Evolutionary conservation across 2,113 vertebrate genomes (phyloP), one percentile per base, ranked within the genome.

Genomic region (Chunga burmeisteri): DNA sequence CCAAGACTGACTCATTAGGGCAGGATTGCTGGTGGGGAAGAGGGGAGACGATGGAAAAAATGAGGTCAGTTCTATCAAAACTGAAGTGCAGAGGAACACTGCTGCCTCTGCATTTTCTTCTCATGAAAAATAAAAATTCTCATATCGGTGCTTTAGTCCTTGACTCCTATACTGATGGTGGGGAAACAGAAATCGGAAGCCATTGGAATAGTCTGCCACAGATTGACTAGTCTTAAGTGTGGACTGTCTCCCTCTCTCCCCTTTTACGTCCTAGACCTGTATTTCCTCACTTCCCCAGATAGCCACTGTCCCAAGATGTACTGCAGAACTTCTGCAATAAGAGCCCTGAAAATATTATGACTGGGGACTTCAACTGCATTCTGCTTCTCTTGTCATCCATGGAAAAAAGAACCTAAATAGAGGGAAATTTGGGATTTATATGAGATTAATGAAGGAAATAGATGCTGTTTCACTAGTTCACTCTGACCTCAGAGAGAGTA

Each of bases 1-100:
- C 94, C 90, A 96, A 79, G 88, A 50, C 87, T 96, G 96, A 95
- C 87, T 97, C 94, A 96, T 68, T 73, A 85, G 83, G 73, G 46
- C 80, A 93, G 90, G 55, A 90, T 74, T 75, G 40, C 81, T 93
- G 77, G 46, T 79, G 90, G 78, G 55, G 67, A 75, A 73, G 75
- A 88, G 79, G 89, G 83, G 94, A 94, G 67, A 93, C 81, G 81
- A 91, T 82, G 73, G 77, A 74, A 96, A 81, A 92, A 92, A 89
- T 96, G 47, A 96, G 78, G 46, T 92, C 88, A 91, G 73, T 82
- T 87, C 81, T 94, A n/a, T 87, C 61, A 70, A 42, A 96, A 74
- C 32, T 20, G 56, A 83, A 92, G 66, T 38, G 61, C 80, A 68
- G 70, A 81, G 62, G 22, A 72, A 56, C 59, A 7, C 42, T 66